These are phyloP conservation scores for Icerya purchasi DNA, from an alignment of 2,888 invertebrate genomes.

Conservation along the genomic window DNA sequence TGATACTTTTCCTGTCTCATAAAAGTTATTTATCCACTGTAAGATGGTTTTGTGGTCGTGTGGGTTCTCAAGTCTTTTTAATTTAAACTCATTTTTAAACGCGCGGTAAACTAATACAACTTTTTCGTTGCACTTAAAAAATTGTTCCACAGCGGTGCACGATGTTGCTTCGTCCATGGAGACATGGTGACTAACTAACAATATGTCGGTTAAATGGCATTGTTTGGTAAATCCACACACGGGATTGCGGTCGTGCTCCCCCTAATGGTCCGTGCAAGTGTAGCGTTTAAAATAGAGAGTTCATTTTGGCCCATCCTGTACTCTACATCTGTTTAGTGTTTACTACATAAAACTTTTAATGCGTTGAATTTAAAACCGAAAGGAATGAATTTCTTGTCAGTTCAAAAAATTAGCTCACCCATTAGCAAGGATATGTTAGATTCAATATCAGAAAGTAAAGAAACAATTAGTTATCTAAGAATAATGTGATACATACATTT, in stretches of 20 bases:
- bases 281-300: neutral
- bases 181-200: neutral
- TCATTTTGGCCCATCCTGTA: neutral
- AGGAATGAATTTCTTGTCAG: too few species aligned
- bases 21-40: neutral
- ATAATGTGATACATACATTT: too few species aligned
- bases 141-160: neutral
- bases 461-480: too few species aligned
- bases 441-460: too few species aligned
- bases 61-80: neutral
- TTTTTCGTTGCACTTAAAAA: neutral
- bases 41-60: neutral
- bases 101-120: neutral
- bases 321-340: too few species aligned
- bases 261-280: neutral
- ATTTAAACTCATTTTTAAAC: too few species aligned
- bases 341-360: too few species aligned
- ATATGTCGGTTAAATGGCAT: neutral
- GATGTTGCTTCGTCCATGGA: neutral
- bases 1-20: neutral
- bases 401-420: too few species aligned
- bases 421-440: too few species aligned
- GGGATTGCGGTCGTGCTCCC: neutral
- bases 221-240: neutral
- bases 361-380: too few species aligned